Evolutionary conservation across 2,113 vertebrate genomes (phyloP), one percentile per base, ranked within the genome.

Genomic region (Zosterops lateralis): DNA sequence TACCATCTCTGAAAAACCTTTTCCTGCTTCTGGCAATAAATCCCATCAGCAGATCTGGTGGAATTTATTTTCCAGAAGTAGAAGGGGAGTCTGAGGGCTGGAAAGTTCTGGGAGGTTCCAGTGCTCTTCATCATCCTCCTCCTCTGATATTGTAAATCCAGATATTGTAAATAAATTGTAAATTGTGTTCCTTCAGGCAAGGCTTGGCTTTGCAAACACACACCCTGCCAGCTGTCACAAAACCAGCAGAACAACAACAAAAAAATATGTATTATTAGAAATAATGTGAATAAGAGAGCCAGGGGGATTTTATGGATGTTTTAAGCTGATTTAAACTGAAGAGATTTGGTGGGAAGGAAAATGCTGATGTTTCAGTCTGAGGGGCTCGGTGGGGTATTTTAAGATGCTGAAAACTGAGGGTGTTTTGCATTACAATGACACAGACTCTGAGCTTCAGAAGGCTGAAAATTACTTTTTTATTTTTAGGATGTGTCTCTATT

Each of bases 261-360:
- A 48, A 45, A 2, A n/a, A 34, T 4, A 7, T 2, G 2, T 26
- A 42, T 54, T 72, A 57, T 50, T 81, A 74, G 73, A 84, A 89
- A 70, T 44, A 57, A n/a, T 4, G 4, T 20, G 22, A 81, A 9
- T 70, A 68, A 72, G 22, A 64, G 19, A 83, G 57, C 17, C 73
- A 62, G 62, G 25, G 48, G 53, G 77, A 82, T 82, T 93, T 82
- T 40, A 62, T 9, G 17, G 70, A 3, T 2, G 2, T 3, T 6
- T 24, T 84, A 82, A 92, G 66, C 81, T 91, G 92, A 87, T 65
- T 89, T 62, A 31, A 34, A n/a, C 21, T 34, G 70, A 82, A 53
- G 89, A 51, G 92, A 89, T 94, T 88, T 76, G 47, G 51, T 90
- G 62, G 34, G 54, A 81, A 94, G 61, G 42, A 75, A 88, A 76